A percentile compares a stretch with the other conserved stretches of the same genome.
These are phyloP conservation scores for Sisor rabdophorus DNA, from an alignment of 2,113 vertebrate genomes.

Conservation along the genomic window DNA sequence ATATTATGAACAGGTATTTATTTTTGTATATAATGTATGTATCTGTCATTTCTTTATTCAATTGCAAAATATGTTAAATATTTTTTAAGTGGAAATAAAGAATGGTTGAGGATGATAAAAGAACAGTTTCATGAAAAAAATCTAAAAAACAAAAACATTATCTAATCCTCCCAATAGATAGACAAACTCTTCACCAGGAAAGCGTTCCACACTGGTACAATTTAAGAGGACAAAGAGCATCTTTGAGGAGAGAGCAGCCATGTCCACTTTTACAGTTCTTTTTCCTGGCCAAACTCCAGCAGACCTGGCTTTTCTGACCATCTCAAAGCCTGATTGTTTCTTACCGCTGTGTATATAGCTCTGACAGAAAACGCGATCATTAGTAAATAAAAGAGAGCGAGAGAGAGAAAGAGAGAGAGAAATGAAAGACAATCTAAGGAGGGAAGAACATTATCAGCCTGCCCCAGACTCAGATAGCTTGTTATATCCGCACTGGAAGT, in stretches of 20 bases:
- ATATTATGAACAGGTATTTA: not conserved
- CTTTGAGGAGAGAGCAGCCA: conserved; percentile 68
- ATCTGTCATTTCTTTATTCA: not conserved
- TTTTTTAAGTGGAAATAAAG: not conserved
- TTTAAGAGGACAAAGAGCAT: conserved; percentile 74
- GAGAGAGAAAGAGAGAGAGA: not conserved
- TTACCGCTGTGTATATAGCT: conserved; percentile 72
- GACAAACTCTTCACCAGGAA: conserved; percentile 60
- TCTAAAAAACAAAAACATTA: conserved; percentile 30
- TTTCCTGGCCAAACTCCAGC: conserved; percentile 58
- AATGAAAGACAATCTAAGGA: conserved; percentile 60
- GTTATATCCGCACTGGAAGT: conserved; percentile 80
- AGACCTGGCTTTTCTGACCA: conserved; percentile 63
- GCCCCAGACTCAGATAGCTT: conserved; percentile 78
- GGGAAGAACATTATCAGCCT: conserved; percentile 88
- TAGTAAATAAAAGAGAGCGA: conserved; percentile 56
- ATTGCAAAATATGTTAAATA: not conserved
- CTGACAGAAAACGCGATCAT: conserved; percentile 29
- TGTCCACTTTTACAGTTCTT: conserved; percentile 59
- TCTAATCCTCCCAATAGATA: conserved; percentile 31
- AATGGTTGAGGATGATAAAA: too few relatives aligned
- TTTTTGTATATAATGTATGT: not conserved
- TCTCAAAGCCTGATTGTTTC: conserved; percentile 75
- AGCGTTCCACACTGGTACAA: conserved; percentile 66
- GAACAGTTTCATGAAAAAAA: too few relatives aligned